Evolutionary conservation across 1,140 invertebrate species (phyloP), one percentile per base, ranked within the genome.

Genomic region (Physella acuta): DNA sequence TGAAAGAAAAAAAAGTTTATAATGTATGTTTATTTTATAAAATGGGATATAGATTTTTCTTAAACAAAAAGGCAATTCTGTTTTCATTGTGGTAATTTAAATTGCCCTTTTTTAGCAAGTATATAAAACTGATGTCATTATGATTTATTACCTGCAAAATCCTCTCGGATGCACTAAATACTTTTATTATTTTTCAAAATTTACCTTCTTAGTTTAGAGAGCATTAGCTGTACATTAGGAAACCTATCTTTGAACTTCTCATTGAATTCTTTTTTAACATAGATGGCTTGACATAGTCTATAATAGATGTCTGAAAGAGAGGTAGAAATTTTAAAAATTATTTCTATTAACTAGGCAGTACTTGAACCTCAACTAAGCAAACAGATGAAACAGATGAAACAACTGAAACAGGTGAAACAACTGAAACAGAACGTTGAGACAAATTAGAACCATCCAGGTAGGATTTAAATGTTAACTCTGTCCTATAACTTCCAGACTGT

Each of bases 161-260:
- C n/a, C n/a, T n/a, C n/a, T n/a, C n/a, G n/a, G n/a, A n/a, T n/a
- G n/a, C n/a, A n/a, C n/a, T n/a, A n/a, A n/a, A n/a, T n/a, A n/a
- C n/a, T n/a, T n/a, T n/a, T n/a, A n/a, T n/a, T n/a, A n/a, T n/a
- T n/a, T n/a, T n/a, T n/a, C n/a, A n/a, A 28, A 0, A 39, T 37
- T 73, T 88, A 95, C 94, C 94, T 97, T 85, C 95, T 88, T 36
- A 99, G 86, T 88, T 99, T 99, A 85, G 94, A 98, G n/a, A 99
- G 87, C 1, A 95, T 97, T 0, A 99, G 86, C 81, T 97, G 92
- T 71, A 98, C 92, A 74, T 94, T 90, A 0, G 96, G 96, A 87
- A 98, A 98, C 80, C 94, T 94, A 78, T 95, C 94, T 76, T 90
- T 89, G 81, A 99, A 99, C 85, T 98, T 97, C 79, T 98, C 95